A percentile compares a stretch with the other conserved stretches of the same genome.
These are phyloP conservation scores for Myopa testacea DNA, from an alignment of 2,888 invertebrate species.

Conservation along the genomic window DNA sequence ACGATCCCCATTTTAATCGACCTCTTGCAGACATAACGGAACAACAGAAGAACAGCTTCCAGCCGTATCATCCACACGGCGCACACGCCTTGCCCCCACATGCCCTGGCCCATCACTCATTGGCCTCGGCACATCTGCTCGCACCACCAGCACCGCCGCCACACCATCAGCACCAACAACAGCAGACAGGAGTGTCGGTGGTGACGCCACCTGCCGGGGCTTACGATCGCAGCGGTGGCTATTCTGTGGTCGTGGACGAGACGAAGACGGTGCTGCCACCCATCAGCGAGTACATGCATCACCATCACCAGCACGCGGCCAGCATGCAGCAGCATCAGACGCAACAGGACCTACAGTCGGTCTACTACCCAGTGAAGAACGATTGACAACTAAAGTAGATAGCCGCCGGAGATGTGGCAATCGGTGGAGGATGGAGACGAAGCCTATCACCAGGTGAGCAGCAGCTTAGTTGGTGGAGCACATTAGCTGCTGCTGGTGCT, in stretches of 20 bases:
- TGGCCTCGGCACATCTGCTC: constrained; percentile 51
- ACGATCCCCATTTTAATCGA: constrained; percentile 53
- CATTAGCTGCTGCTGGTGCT: constrained; percentile 40
- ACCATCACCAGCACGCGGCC: constrained; percentile 58
- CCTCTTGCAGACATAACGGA: constrained; percentile 59
- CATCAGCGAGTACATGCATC: constrained; percentile 67
- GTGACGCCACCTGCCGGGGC: constrained; percentile 56
- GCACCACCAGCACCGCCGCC: constrained; percentile 54
- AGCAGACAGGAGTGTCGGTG: constrained; percentile 41
- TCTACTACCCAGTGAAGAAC: constrained; percentile 66
- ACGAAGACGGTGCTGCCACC: constrained; percentile 66
- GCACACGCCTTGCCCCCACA: constrained; percentile 37
- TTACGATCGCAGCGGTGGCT: constrained; percentile 61
- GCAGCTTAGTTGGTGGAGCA: constrained; percentile 53
- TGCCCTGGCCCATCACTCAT: constrained; percentile 51
- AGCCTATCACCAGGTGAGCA: constrained; percentile 46
- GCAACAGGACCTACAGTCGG: constrained; percentile 64
- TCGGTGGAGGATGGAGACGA: constrained; percentile 43
- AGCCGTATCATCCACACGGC: constrained; percentile 60
- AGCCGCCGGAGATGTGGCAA: constrained; percentile 38
- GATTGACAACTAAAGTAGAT: constrained; percentile 65
- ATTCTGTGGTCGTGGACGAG: constrained; percentile 61
- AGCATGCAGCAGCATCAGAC: constrained; percentile 52
- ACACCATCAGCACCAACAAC: constrained; percentile 55
- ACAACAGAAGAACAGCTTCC: constrained; percentile 66